Base-by-base conservation (phyloP, 2,888 invertebrate genomes). In the Erynnis tages region DNA sequence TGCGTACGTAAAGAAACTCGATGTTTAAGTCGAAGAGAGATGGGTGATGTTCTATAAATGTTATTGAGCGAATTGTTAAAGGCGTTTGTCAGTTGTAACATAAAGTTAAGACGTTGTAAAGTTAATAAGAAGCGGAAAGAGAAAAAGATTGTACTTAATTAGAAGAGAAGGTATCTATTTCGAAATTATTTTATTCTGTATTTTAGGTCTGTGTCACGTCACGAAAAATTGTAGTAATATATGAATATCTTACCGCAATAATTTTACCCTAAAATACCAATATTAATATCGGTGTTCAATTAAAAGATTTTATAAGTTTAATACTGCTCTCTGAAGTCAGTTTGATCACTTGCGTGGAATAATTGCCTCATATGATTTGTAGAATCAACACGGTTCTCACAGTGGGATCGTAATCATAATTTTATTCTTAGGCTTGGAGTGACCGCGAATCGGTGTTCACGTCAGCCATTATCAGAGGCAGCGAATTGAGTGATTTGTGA, bases 331-430 rank as follows among this genome's bases (percentile, higher is more conserved):
- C 43, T 54, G 55, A 57, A 58, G 47, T 55, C 54, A 54, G 54
- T 56, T 41, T 54, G 56, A 40, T 49, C 47, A 60, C 57, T 59
- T 56, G 47, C 56, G 52, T 45, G 48, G 37, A 58, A 56, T 57
- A 60, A 62, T 59, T 57, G 54, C 48, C 50, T 27, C 27, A 52
- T 58, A 52, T 56, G 56, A 56, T 55, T 56, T 53, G 44, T 41
- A 45, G 46, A 46, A 37, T 25, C 19, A 52, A 44, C 54, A 46
- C n/a, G n/a, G 49, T 55, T 57, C 47, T 53, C 55, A 49, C 50
- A 58, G 46, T 49, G 34, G 25, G 45, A 53, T 37, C 55, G 50
- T 40, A 37, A 43, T 53, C 47, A 50, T 46, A 55, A 57, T 54
- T n/a, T 56, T 50, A 41, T 43, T 27, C 30, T 38, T 19, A 27